These are phyloP conservation scores for Forbesichthys agassizii DNA, from an alignment of 2,113 vertebrate species.

Conservation along the genomic window DNA sequence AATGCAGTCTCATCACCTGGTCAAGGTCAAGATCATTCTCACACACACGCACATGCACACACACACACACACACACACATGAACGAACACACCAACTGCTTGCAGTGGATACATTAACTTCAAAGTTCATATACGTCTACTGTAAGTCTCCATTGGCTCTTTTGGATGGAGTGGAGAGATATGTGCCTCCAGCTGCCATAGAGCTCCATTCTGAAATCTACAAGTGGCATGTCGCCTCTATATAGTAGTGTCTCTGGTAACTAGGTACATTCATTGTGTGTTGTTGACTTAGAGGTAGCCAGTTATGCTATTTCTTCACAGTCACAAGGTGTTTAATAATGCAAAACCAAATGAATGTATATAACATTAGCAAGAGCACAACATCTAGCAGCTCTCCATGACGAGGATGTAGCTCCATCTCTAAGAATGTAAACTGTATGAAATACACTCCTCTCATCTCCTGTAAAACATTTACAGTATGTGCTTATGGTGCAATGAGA, in stretches of 20 bases:
- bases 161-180: too few species aligned
- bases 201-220: too few species aligned
- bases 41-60: not conserved
- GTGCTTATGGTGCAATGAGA: constrained; percentile 31
- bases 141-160: too few species aligned
- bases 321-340: not conserved
- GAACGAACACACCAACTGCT: not conserved
- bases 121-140: too few species aligned
- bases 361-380: not conserved
- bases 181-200: too few species aligned
- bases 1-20: constrained; percentile 26
- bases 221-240: too few species aligned
- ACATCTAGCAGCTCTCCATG: not conserved
- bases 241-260: too few species aligned
- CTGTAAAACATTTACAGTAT: constrained; percentile 6
- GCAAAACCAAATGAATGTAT: too few species aligned
- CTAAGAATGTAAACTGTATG: not conserved
- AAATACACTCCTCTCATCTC: not conserved
- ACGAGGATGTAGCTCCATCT: not conserved
- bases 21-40: constrained; percentile 27
- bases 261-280: not conserved
- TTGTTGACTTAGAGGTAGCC: not conserved
- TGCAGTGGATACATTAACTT: not conserved
- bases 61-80: constrained; percentile 7
- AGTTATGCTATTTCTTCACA: not conserved